Evolutionary conservation across 1,140 invertebrate species (phyloP), one percentile per base, ranked within the genome.

Genomic region (Polyergus mexicanus): DNA sequence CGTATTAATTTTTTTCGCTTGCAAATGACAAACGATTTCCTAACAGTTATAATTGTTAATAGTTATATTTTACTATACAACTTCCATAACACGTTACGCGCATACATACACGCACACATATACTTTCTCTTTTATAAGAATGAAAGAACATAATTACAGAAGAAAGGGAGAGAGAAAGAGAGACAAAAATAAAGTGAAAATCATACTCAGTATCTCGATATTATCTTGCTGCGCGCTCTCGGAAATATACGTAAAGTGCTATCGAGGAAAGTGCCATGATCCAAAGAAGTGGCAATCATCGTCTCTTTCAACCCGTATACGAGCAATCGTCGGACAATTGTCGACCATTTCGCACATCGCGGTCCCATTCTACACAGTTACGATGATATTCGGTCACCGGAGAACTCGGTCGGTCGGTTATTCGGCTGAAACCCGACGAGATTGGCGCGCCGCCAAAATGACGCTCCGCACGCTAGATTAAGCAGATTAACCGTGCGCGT

Each of bases 401-500:
- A 83, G 51, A 60, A 72, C 38, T 51, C 22, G 60, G 19, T 8
- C 41, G 58, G 28, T 35, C 72, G 58, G 16, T 16, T 8, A 32
- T 5, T 1, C 13, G 58, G 51, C 38, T n/a, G 38, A 74, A 83
- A 54, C 56, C 38, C 32, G 25, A 8, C 25, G 66, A 65, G 25
- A 41, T 66, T 87, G 86, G 86, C 86, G 32, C 10, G 13, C n/a
- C 16, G 86, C 86, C 86, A 87, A 87, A 86, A 85, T 66, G 81
- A 63, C 71, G 60, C 22, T 58, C 81, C 44, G 19, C 85, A 76
- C 71, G 84, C 81, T 85, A 86, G 86, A 87, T 87, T 87, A 87
- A 87, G 63, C 86, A 86, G 86, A 87, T 87, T 87, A 85, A 87
- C 83, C 60, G 81, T 60, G 65, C 62, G 25, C 71, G 63, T 85